These are phyloP conservation scores for Halcyon senegalensis DNA, from an alignment of 2,113 vertebrate genomes.

Conservation along the genomic window DNA sequence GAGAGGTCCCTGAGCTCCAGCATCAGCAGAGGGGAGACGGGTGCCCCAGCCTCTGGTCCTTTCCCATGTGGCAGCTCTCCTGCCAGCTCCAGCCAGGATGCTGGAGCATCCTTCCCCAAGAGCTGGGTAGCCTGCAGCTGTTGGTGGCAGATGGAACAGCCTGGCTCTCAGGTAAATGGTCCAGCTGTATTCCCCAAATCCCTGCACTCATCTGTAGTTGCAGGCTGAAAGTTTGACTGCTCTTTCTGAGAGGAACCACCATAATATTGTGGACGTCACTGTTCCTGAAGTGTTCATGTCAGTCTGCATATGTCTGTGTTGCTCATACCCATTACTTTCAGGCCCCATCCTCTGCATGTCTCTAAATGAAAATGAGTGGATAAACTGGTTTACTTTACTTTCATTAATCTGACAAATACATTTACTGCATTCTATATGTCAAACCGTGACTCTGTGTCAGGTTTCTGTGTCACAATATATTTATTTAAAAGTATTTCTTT, in stretches of 20 bases:
- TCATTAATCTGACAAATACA: background rate
- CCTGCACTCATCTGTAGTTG: background rate
- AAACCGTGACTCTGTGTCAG: background rate
- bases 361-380: background rate
- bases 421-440: background rate
- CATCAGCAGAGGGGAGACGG: rapidly evolving
- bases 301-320: background rate
- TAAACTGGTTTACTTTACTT: background rate
- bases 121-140: background rate
- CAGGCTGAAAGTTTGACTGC: background rate
- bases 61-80: rapidly evolving
- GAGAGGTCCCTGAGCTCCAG: background rate
- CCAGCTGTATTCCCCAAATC: background rate
- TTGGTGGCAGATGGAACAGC: background rate
- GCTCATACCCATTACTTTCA: rapidly evolving
- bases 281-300: rapidly evolving
- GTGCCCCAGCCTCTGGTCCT: rapidly evolving
- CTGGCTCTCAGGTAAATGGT: background rate
- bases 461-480: background rate
- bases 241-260: background rate
- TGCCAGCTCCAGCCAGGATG: rapidly evolving
- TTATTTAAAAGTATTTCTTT: background rate
- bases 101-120: background rate
- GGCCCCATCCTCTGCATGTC: background rate
- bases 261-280: background rate